Percentiles rank a stretch among this genome's conserved stretches.
Evolutionary conservation across 2,888 invertebrate species (phyloP).

Genomic region (Drosophila leonis): DNA sequence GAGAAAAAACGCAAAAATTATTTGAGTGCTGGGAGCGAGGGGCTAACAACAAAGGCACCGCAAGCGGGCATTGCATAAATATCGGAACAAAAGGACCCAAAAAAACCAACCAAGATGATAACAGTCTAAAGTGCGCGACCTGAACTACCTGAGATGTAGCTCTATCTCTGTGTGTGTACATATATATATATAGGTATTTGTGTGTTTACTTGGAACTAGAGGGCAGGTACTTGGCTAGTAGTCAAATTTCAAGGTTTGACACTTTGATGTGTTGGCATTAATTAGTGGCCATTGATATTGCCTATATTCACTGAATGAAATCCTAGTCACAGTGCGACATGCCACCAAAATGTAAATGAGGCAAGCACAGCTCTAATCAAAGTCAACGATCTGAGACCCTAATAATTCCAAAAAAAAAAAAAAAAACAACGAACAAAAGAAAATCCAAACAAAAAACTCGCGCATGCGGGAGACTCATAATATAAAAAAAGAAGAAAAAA

Average conservation of each 20-base stretch:
- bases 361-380: constrained; percentile 47
- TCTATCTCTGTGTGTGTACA: background rate
- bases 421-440: constrained; percentile 35
- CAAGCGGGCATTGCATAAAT: constrained; percentile 59
- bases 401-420: constrained; percentile 40
- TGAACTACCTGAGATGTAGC: constrained; percentile 47
- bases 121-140: constrained; percentile 26
- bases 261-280: constrained; percentile 61
- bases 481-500: background rate
- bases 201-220: constrained; percentile 40
- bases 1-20: constrained; percentile 41
- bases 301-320: constrained; percentile 53
- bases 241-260: constrained; percentile 56
- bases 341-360: constrained; percentile 55
- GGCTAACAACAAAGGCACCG: constrained; percentile 56
- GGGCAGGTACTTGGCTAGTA: constrained; percentile 37
- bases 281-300: constrained; percentile 65
- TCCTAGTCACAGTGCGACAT: constrained; percentile 43
- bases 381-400: constrained; percentile 50
- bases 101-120: constrained; percentile 40
- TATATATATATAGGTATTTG: background rate
- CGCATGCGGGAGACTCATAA: constrained; percentile 50
- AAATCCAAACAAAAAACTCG: constrained; percentile 23
- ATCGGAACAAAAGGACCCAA: constrained; percentile 38
- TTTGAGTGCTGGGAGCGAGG: constrained; percentile 13